Evolutionary conservation across 1,140 invertebrate genomes (phyloP).

Genomic region (Frieseomelitta varia): DNA sequence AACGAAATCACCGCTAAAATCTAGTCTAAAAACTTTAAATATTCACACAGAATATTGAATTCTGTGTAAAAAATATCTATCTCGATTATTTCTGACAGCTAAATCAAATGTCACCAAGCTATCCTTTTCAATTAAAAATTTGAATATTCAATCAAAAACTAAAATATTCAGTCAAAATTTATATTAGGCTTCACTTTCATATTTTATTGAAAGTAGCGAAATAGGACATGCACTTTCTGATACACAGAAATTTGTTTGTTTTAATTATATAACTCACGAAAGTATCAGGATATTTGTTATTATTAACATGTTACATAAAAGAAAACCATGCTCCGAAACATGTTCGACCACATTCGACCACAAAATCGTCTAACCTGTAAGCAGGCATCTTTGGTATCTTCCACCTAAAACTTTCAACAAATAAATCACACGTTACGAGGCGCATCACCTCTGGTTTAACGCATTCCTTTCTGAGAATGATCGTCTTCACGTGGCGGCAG

Average conservation of each 20-base stretch:
- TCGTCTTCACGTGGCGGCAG: constrained; percentile 37
- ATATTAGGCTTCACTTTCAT: no score
- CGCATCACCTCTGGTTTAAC: neutral
- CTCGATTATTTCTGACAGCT: neutral
- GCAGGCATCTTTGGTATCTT: neutral
- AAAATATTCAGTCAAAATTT: neutral
- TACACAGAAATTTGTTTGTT: no score
- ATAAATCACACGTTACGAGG: constrained; percentile 8
- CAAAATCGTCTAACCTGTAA: neutral
- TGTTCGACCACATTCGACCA: neutral
- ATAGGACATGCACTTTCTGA: no score
- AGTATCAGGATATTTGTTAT: no score
- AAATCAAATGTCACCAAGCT: neutral
- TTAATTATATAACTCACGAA: no score
- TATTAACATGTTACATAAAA: neutral
- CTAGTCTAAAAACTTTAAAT: no score
- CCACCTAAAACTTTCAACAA: neutral
- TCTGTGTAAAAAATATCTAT: no score
- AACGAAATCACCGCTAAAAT: no score
- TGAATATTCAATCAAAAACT: neutral
- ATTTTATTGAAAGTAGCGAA: no score
- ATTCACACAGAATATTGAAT: no score
- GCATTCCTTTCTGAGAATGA: constrained; percentile 7
- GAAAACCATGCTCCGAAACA: neutral
- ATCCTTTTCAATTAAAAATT: no score